Evolutionary conservation across 2,888 invertebrate species (phyloP).

Genomic region (Apamea anceps): DNA sequence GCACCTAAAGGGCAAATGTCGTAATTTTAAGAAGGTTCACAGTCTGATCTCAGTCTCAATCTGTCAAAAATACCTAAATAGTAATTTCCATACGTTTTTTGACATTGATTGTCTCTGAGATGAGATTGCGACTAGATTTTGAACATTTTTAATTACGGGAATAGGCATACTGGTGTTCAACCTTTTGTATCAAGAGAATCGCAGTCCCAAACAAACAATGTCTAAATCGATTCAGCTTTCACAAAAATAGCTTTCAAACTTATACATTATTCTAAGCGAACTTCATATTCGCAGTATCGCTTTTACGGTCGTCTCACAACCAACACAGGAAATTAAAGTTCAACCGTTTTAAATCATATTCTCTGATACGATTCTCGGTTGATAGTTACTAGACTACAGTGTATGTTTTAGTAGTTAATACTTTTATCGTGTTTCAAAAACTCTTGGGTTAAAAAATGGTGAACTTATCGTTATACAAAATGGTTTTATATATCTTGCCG

Average conservation of each 20-base stretch:
- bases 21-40: too few species aligned
- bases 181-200: too few species aligned
- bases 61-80: too few species aligned
- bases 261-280: conserved; percentile 37
- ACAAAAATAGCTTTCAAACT: neutral
- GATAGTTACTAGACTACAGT: conserved; percentile 31
- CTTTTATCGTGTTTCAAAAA: neutral
- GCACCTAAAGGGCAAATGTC: too few species aligned
- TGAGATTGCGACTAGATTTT: too few species aligned
- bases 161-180: too few species aligned
- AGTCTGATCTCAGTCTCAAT: too few species aligned
- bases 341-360: conserved; percentile 53
- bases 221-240: neutral
- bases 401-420: neutral
- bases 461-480: neutral
- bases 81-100: too few species aligned
- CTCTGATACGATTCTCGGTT: conserved; percentile 19
- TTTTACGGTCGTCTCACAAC: conserved; percentile 30
- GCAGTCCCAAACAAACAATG: neutral
- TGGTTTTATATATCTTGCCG: neutral
- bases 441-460: neutral
- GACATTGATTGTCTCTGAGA: too few species aligned
- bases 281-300: conserved; percentile 3
- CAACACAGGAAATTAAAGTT: conserved; percentile 59
- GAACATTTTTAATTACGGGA: too few species aligned